phyloP scores from a whole-genome alignment of 2,797 vertebrate species.

The Neoniphon sammara region DNA sequence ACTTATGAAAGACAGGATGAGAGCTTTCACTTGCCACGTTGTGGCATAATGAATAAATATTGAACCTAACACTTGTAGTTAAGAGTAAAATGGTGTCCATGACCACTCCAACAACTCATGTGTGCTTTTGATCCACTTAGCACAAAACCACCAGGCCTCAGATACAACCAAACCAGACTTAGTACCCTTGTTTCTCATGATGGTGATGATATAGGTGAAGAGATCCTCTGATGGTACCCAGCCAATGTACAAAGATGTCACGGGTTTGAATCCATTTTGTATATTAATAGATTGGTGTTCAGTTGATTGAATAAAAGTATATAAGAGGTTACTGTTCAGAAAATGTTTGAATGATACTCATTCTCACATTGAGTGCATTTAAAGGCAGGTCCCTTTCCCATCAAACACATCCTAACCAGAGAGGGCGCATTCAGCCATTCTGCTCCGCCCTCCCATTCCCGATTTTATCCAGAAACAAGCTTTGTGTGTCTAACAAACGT shows the following conservation, averaged over 20 bases:
- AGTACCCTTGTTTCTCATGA: neutral
- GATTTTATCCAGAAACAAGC: neutral
- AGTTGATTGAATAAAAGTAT: too few species aligned
- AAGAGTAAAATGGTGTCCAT: neutral
- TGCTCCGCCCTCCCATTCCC: neutral
- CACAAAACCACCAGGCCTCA: neutral
- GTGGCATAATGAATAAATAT: neutral
- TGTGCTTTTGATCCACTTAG: neutral
- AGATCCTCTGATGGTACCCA: neutral
- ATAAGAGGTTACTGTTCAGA: too few species aligned
- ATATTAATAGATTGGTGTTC: too few species aligned
- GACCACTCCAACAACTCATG: neutral
- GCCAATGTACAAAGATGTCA: neutral
- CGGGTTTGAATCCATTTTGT: too few species aligned
- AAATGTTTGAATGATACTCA: neutral
- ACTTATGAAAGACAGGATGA: too few species aligned
- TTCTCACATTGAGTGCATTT: neutral
- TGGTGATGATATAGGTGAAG: neutral
- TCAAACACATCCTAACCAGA: slow-evolving; percentile 3
- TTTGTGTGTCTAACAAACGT: neutral
- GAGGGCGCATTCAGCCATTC: neutral
- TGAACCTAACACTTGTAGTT: neutral
- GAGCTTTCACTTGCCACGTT: too few species aligned
- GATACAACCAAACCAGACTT: neutral
- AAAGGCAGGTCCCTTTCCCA: neutral